phyloP scores from a whole-genome alignment of 2,797 vertebrate species.

The Myotis daubentonii region DNA sequence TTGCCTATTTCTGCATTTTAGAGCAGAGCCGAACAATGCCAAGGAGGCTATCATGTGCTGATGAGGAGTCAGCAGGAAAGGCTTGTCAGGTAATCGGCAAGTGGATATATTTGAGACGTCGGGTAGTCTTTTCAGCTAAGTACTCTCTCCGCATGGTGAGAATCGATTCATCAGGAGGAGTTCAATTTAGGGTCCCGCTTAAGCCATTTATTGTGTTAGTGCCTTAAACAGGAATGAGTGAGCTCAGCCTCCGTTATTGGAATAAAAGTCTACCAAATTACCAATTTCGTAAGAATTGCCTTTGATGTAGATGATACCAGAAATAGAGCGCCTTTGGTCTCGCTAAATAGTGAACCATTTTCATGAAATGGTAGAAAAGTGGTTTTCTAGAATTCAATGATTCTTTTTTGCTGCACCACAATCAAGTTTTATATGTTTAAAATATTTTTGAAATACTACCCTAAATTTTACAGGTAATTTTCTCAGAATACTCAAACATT shows the following conservation, averaged over 20 bases:
- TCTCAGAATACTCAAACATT: neutral
- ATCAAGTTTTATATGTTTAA: slow-evolving; percentile 6
- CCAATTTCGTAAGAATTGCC: neutral
- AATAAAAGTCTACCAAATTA: slow-evolving; percentile 14
- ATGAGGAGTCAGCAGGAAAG: slow-evolving; percentile 14
- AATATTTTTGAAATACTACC: slow-evolving; percentile 16
- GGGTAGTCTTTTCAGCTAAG: neutral
- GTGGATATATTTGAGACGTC: neutral
- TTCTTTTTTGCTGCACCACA: slow-evolving; percentile 10
- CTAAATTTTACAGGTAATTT: slow-evolving; percentile 17
- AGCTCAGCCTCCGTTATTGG: neutral
- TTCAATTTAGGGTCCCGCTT: neutral
- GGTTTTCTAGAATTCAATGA: neutral
- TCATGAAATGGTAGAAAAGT: neutral
- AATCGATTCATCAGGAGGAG: neutral
- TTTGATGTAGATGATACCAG: neutral
- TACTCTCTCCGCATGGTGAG: neutral
- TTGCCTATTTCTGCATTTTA: slow-evolving; percentile 59
- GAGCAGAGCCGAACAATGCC: slow-evolving; percentile 40
- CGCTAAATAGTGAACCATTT: slow-evolving; percentile 18
- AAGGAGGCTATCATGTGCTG: neutral
- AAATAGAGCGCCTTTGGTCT: slow-evolving; percentile 7
- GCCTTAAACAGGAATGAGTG: neutral
- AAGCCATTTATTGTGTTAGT: neutral
- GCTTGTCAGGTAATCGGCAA: neutral